Evolutionary conservation across 1,140 invertebrate species (phyloP), one percentile per base, ranked within the genome.

Genomic region (Drosophila nigromelanica): DNA sequence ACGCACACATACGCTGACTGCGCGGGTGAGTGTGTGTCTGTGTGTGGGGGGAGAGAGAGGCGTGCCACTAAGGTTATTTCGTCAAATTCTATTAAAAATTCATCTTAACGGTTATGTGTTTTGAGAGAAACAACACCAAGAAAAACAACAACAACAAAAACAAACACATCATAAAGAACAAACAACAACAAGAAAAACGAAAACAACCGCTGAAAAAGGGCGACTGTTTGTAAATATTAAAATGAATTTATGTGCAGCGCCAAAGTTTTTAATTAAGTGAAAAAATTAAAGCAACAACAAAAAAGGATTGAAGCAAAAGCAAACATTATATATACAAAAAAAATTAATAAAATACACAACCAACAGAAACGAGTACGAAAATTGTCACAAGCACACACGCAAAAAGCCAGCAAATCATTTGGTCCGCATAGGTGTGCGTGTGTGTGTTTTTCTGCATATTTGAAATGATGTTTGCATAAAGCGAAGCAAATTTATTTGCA

Each of bases 241-340:
- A 86, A 86, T 86, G 82, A 86, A 86, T 86, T 86, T 86, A 87
- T 87, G 81, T 87, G 82, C 82, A 73, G 71, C 75, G 68, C 45
- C 76, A 81, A 87, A 86, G 82, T 86, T 86, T 86, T 86, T 86
- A 86, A 86, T 86, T 86, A 86, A 86, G 82, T 89, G 79, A 87
- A 89, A 87, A 78, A 76, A 73, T 54, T 73, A 55, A 73, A 69
- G 39, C 59, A 78, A 66, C 69, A 75, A 77, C 80, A 10, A 82
- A 78, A 74, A 68, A 70, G 56, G 37, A 58, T 55, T 71, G 27
- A 43, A 67, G 54, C 33, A 40, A 43, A 54, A 11, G 12, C 37
- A 56, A 52, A 64, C 43, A 72, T 42, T 43, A 54, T 58, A 55
- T 48, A 45, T 14, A 30, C 3, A 55, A 63, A 58, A 55, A 70